Evolutionary conservation across 2,888 invertebrate genomes (phyloP), one percentile per base, ranked within the genome.

Genomic region (Ferdinandea cuprea): DNA sequence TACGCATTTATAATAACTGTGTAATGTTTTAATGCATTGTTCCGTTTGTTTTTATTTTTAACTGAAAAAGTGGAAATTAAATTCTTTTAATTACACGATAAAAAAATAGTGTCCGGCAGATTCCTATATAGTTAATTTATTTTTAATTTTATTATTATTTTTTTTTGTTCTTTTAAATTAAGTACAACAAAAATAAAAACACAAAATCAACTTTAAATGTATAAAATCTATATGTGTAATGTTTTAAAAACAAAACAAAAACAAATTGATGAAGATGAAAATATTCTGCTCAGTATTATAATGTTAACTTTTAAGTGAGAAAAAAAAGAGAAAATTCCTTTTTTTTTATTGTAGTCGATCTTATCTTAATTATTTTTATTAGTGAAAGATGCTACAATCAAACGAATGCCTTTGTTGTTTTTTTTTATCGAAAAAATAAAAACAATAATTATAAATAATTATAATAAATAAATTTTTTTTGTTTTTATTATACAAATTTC

Each of bases 231-330:
- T 61, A 65, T 71, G 59, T 71, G 54, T 76, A 54, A 40, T 58
- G 74, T 74, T 63, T 81, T 58, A 50, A 80, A 63, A 69, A 69
- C 25, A 46, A 56, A 25, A 68, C 15, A 63, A 48, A 76, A 15
- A 56, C 17, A 72, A 72, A 72, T 48, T 66, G 63, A 80, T 66
- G 80, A 79, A 69, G 77, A 76, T 71, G 65, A 76, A 85, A 85
- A 80, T 87, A 88, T 89, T 89, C 88, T 89, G 90, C 89, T 89
- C 89, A 90, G 89, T 90, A 90, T 90, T 90, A 90, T 89, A 88
- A 89, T 89, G 87, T 89, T 89, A 89, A 89, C 86, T 88, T 87
- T 88, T 89, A 89, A 89, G 89, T 86, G 87, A 87, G 72, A 65
- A 71, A 74, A 44, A 37, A 71, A 46, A 61, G 69, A 59, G 30